Percentiles rank a stretch among this genome's conserved stretches.
These are phyloP conservation scores for Drosophila lacteicornis DNA, from an alignment of 1,140 invertebrate genomes.

Conservation along the genomic window DNA sequence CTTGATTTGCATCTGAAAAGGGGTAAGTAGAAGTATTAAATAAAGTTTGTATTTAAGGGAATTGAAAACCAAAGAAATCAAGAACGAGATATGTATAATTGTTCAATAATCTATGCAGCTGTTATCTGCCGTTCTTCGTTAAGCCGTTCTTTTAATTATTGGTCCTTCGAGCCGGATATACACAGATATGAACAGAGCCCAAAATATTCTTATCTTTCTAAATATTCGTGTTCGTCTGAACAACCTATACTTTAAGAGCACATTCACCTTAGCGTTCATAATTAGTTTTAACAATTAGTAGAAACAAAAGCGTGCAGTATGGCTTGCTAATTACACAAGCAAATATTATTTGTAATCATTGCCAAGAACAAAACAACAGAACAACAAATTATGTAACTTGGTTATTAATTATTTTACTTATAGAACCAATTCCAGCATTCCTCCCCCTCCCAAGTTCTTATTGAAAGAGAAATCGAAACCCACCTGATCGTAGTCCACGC, in stretches of 20 bases:
- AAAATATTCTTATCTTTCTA: too few species aligned
- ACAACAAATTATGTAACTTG: neutral
- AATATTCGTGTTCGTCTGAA: too few species aligned
- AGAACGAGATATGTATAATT: too few species aligned
- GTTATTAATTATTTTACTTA: too few species aligned
- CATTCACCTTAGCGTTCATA: neutral
- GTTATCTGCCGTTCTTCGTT: too few species aligned
- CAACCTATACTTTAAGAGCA: constrained; percentile 15
- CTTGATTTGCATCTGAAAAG: constrained; percentile 91
- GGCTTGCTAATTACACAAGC: constrained; percentile 8
- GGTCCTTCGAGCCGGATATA: too few species aligned
- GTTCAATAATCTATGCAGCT: too few species aligned
- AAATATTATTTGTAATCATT: neutral
- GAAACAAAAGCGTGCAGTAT: neutral
- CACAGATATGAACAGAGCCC: too few species aligned
- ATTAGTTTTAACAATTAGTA: constrained; percentile 7
- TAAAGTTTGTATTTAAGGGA: neutral
- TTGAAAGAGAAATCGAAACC: constrained; percentile 30
- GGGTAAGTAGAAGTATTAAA: constrained; percentile 21
- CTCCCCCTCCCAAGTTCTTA: too few species aligned
- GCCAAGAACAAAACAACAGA: neutral
- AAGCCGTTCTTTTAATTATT: too few species aligned
- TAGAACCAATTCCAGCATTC: too few species aligned
- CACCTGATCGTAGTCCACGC: constrained; percentile 96
- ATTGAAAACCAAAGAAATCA: neutral